These are phyloP conservation scores for Calliopum simillimum DNA, from an alignment of 2,888 invertebrate species.

Conservation along the genomic window DNA sequence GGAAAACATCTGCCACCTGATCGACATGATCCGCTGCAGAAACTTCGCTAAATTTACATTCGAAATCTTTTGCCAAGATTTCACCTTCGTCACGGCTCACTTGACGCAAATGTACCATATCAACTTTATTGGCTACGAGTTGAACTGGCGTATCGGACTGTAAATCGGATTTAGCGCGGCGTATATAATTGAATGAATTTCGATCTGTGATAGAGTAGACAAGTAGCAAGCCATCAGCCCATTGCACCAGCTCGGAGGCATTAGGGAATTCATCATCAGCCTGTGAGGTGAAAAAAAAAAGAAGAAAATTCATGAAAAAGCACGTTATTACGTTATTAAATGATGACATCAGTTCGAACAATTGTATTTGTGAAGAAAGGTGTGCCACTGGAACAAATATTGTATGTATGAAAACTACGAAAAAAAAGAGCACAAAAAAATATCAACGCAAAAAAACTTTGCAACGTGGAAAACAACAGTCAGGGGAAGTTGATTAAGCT, in stretches of 20 bases:
- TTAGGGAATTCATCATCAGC: conserved; percentile 79
- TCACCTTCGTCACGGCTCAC: conserved; percentile 90
- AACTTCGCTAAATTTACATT: conserved; percentile 88
- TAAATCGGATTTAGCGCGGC: conserved; percentile 77
- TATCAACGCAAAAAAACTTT: no score
- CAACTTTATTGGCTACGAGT: conserved; percentile 91
- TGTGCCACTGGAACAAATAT: no score
- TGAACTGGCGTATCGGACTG: conserved; percentile 82
- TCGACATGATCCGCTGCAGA: conserved; percentile 89
- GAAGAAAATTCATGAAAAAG: conserved; percentile 3
- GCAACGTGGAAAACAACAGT: no score
- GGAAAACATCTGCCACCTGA: conserved; percentile 86
- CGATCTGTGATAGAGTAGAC: conserved; percentile 93
- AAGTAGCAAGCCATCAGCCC: conserved; percentile 90
- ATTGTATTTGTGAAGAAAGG: neutral
- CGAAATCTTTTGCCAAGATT: conserved; percentile 87
- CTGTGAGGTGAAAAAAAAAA: conserved; percentile 64
- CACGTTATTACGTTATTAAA: conserved; percentile 16
- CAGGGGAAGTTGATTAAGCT: no score
- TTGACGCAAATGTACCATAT: conserved; percentile 90
- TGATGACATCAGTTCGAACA: conserved; percentile 5
- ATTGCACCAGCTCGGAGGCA: conserved; percentile 78
- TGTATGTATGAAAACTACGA: no score
- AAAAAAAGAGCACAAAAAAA: no score
- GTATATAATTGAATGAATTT: conserved; percentile 84